Base-by-base conservation (phyloP, 1,140 invertebrate genomes). In the Lordiphosa collinella region DNA sequence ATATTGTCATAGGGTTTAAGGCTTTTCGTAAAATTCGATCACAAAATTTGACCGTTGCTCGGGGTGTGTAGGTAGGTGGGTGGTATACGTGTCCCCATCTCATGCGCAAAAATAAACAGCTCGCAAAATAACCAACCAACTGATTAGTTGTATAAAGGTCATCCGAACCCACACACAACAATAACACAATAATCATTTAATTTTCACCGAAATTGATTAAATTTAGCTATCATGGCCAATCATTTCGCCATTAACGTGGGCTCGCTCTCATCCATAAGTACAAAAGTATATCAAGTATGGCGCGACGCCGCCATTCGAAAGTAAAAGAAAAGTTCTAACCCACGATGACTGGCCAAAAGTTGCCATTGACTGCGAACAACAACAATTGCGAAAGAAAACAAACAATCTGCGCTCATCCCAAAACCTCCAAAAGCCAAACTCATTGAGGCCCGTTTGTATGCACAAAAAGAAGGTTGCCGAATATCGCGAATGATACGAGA, bases 121-220 rank as follows among this genome's bases (percentile, higher is more conserved):
- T 61, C 41, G 58, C 58, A 6, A 61, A 57, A 61, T 49, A 61
- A 62, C 58, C 47, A 61, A 25, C 29, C 29, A 44, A 59, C 60
- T 61, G 32, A 5, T 22, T 22, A 16, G 34, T 58, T 60, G 59
- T 60, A 50, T 50, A 60, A 62, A 41, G 56, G 55, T 60, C 59
- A 61, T n/a, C 25, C 7, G 2, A 29, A 29, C 7, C 25, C 25
- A 29, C 25, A 29, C 25, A 29, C 16, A 18, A 3, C 16, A 2
- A 6, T 7, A 29, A 29, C 25, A 29, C 25, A 8, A 8, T 29
- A 29, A 29, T 8, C 25, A 29, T 29, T 29, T 29, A 29, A 29
- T 29, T 29, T 29, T 29, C 25, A 56, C 25, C 53, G 32, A 56
- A 56, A 56, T 60, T 60, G 56, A 41, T 61, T 61, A 49, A 59